These are phyloP conservation scores for Thripadectes ignobilis DNA, from an alignment of 2,797 vertebrate species.

Conservation along the genomic window DNA sequence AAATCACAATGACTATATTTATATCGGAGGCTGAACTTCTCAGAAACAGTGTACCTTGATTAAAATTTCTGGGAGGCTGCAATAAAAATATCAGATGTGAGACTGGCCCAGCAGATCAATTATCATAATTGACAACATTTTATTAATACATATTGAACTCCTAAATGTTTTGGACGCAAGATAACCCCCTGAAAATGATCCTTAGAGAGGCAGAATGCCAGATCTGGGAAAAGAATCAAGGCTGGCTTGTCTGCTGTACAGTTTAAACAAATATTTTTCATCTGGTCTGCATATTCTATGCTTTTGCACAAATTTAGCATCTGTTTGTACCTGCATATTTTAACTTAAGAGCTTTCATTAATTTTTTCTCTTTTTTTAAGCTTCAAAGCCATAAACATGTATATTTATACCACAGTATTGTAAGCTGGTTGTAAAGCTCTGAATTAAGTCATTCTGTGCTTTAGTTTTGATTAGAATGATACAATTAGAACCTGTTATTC, in stretches of 20 bases:
- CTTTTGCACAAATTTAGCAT: slow-evolving; percentile 71
- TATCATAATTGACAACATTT: slow-evolving; percentile 72
- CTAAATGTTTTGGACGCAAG: slow-evolving; percentile 71
- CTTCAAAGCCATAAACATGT: slow-evolving; percentile 64
- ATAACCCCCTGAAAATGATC: slow-evolving; percentile 67
- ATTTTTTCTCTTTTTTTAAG: slow-evolving; percentile 30
- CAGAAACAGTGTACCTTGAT: slow-evolving; percentile 88
- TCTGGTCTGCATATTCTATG: slow-evolving; percentile 61
- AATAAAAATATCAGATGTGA: slow-evolving; percentile 81
- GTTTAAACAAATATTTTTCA: slow-evolving; percentile 73
- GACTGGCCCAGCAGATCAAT: slow-evolving; percentile 77
- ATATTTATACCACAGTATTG: slow-evolving; percentile 67
- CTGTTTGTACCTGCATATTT: slow-evolving; percentile 71
- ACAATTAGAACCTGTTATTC: slow-evolving; percentile 74
- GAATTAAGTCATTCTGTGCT: slow-evolving; percentile 68
- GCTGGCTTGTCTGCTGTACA: slow-evolving; percentile 54
- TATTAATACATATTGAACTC: slow-evolving; percentile 70
- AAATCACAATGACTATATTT: slow-evolving; percentile 87
- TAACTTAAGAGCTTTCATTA: slow-evolving; percentile 59
- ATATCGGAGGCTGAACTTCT: slow-evolving; percentile 82
- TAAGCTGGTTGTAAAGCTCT: slow-evolving; percentile 58
- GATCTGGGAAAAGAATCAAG: slow-evolving; percentile 69
- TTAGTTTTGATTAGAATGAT: slow-evolving; percentile 72
- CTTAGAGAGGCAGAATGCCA: slow-evolving; percentile 69
- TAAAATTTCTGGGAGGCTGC: slow-evolving; percentile 81